Conservation (phyloP, 2,113 vertebrate species). For the Zootoca vivipara region DNA sequence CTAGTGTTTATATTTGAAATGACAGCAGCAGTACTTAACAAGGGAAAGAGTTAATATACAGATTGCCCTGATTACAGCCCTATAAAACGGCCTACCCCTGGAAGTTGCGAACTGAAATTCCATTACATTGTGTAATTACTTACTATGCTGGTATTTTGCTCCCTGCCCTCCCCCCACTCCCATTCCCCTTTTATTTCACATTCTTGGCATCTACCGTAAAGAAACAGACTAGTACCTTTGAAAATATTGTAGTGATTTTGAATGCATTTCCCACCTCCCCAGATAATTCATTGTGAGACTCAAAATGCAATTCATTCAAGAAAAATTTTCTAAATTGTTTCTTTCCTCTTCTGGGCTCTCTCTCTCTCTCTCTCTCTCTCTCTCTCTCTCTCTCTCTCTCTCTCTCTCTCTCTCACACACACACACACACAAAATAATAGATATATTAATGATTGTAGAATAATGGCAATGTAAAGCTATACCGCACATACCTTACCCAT, state of each 20-base stretch:
- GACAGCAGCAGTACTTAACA: conserved; percentile 3
- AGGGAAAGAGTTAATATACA: conserved; percentile 49
- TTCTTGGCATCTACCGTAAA: neutral
- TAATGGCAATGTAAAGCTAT: neutral
- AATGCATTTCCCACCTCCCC: neutral
- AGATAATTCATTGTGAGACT: neutral
- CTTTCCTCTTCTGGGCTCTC: neutral
- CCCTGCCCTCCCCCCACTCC: neutral
- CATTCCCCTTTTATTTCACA: fast-evolving
- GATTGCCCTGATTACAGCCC: neutral
- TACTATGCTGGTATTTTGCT: neutral
- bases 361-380: too few species aligned
- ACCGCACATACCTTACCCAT: too few species aligned
- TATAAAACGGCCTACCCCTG: conserved; percentile 35
- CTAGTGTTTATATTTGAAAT: conserved; percentile 46
- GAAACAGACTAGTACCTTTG: neutral
- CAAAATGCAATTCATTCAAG: neutral
- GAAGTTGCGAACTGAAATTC: conserved; percentile 35
- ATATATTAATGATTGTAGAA: neutral
- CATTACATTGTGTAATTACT: conserved; percentile 20
- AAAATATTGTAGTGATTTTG: conserved; percentile 16
- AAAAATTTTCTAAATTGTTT: conserved; percentile 5
- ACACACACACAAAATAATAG: neutral
- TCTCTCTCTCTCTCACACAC: too few species aligned
- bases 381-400: too few species aligned